Evolutionary conservation across 92 coral and sea anemone species (phyloP).

Genomic region (Zoanthus gigantus): DNA sequence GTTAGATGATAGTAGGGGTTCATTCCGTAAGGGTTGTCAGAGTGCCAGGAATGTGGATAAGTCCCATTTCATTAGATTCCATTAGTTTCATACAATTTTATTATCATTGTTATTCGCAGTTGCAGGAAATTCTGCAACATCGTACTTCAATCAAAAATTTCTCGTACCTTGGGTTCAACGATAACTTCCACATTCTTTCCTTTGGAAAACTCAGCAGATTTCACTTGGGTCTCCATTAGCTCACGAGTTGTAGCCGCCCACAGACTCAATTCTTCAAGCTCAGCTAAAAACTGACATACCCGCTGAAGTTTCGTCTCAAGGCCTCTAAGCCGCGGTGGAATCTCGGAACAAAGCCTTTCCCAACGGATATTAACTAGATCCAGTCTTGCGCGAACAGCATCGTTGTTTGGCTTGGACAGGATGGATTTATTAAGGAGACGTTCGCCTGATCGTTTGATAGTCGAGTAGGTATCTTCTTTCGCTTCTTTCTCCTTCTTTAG

Average conservation of each 20-base stretch:
- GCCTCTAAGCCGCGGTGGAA: constrained; percentile 86
- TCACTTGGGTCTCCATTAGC: constrained; percentile 83
- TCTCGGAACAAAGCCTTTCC: constrained; percentile 95
- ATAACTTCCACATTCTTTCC: constrained; percentile 70
- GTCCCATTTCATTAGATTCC: no score
- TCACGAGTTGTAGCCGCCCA: constrained; percentile 92
- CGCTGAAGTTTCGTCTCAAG: constrained; percentile 83
- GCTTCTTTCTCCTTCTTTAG: constrained; percentile 78
- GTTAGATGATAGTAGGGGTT: no score
- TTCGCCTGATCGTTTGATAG: constrained; percentile 86
- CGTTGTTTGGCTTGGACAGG: constrained; percentile 90
- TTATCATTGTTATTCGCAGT: no score
- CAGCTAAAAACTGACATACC: constrained; percentile 82
- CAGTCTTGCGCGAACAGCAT: constrained; percentile 90
- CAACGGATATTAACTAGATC: constrained; percentile 95
- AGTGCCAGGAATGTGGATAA: no score
- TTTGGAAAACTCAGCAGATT: constrained; percentile 57
- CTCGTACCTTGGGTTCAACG: constrained; percentile 79
- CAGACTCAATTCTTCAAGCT: constrained; percentile 82
- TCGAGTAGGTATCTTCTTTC: constrained; percentile 86
- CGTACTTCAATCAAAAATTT: no score
- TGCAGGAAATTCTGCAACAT: no score
- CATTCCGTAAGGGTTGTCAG: no score
- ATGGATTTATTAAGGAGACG: constrained; percentile 88
- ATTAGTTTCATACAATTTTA: no score